phyloP scores from a whole-genome alignment of 1,140 invertebrate species.

The Drosophila rhopaloa region DNA sequence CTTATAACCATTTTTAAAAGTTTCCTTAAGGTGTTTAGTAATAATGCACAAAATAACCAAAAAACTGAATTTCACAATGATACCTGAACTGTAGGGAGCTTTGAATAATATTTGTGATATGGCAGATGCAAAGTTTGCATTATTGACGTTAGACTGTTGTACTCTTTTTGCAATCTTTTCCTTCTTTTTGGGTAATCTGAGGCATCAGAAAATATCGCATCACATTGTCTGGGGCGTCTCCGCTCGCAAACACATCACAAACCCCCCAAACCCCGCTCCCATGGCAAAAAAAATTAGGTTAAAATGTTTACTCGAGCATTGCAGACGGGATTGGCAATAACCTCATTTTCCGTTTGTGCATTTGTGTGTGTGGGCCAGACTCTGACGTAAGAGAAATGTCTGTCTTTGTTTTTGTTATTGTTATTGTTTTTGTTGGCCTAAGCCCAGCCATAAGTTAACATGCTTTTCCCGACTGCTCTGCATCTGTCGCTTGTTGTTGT shows the following conservation, averaged over 20 bases:
- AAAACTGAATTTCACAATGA: not conserved
- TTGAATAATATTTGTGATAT: not conserved
- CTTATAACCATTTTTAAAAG: no score
- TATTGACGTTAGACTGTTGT: slow-evolving; percentile 2
- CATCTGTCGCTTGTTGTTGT: slow-evolving; percentile 51
- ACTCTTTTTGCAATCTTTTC: slow-evolving; percentile 9
- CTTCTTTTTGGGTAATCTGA: slow-evolving; percentile 48
- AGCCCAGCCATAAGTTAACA: slow-evolving; percentile 47
- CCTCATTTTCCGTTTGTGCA: slow-evolving; percentile 44
- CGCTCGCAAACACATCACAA: slow-evolving; percentile 5
- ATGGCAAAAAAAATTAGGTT: slow-evolving; percentile 56
- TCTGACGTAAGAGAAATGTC: slow-evolving; percentile 62
- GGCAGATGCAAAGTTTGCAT: slow-evolving; percentile 12
- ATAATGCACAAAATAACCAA: not conserved
- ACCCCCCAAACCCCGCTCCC: slow-evolving; percentile 2
- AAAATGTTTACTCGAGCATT: slow-evolving; percentile 59
- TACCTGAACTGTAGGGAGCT: not conserved
- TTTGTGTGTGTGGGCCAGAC: slow-evolving; percentile 25
- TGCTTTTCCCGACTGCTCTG: slow-evolving; percentile 31
- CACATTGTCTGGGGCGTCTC: slow-evolving; percentile 47
- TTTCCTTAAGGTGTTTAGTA: not conserved
- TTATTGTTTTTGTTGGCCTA: slow-evolving; percentile 48
- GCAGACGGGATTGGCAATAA: slow-evolving; percentile 61
- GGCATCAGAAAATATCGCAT: slow-evolving; percentile 46
- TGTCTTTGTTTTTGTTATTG: slow-evolving; percentile 28